phyloP scores from a whole-genome alignment of 2,113 vertebrate genomes.

The Salvator merianae region DNA sequence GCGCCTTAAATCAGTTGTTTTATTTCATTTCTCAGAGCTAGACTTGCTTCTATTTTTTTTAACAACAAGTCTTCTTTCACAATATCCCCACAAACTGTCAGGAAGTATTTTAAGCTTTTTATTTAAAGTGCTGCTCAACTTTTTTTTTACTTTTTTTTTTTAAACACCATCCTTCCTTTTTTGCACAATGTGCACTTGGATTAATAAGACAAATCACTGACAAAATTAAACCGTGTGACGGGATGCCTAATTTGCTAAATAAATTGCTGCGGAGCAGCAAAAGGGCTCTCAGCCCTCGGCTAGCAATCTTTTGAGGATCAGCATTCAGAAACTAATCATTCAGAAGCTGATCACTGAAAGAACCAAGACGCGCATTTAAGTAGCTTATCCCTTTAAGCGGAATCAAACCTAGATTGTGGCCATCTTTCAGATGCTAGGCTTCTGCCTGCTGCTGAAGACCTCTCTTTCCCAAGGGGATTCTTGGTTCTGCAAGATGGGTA shows the following conservation, averaged over 20 bases:
- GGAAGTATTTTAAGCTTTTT: slow-evolving; percentile 46
- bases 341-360: slow-evolving; percentile 31
- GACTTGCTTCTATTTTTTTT: slow-evolving; percentile 16
- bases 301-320: background rate
- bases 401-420: slow-evolving; percentile 50
- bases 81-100: slow-evolving; percentile 48
- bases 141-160: too few relatives aligned
- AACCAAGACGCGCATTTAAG: slow-evolving; percentile 38
- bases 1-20: slow-evolving; percentile 39
- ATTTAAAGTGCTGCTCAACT: slow-evolving; percentile 31
- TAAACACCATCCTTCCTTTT: slow-evolving; percentile 28
- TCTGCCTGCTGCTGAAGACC: slow-evolving; percentile 29
- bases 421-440: slow-evolving; percentile 29
- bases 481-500: background rate
- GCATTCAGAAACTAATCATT: slow-evolving; percentile 42
- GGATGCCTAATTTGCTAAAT: background rate
- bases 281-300: background rate
- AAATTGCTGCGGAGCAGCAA: background rate
- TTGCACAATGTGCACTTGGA: background rate
- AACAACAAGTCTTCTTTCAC: slow-evolving; percentile 18
- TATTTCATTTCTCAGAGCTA: slow-evolving; percentile 21
- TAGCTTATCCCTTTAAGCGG: slow-evolving; percentile 50
- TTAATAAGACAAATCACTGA: background rate
- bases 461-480: slow-evolving; percentile 9
- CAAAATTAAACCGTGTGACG: background rate